A percentile compares a stretch with the other conserved stretches of the same genome.
Evolutionary conservation across 2,113 vertebrate species (phyloP).

Genomic region (Aegithalos caudatus): DNA sequence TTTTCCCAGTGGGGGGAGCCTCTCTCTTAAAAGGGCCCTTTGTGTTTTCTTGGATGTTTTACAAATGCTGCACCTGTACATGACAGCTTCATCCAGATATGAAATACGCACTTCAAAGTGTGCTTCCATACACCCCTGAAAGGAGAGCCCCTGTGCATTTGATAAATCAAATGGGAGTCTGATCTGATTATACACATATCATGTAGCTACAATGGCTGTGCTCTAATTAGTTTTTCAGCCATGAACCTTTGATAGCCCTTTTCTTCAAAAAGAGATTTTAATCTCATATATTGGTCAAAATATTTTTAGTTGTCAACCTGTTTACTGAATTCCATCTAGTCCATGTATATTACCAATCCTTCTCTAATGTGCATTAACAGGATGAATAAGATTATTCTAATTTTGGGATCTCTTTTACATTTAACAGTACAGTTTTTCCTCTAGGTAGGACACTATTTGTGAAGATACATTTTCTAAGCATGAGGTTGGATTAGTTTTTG

Average conservation of each 20-base stretch:
- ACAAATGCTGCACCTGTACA: background rate
- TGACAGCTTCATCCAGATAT: background rate
- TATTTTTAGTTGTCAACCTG: background rate
- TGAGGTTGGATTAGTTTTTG: background rate
- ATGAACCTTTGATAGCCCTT: background rate
- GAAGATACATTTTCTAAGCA: background rate
- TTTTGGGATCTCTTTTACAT: background rate
- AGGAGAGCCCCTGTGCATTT: background rate
- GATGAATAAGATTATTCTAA: background rate
- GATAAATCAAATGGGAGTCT: background rate
- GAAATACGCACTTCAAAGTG: background rate
- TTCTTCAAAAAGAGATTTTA: background rate
- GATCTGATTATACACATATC: background rate
- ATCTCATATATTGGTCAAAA: background rate
- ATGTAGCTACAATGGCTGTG: background rate
- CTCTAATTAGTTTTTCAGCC: background rate
- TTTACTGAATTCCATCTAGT: background rate
- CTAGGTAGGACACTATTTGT: background rate
- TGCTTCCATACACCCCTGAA: background rate
- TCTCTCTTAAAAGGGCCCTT: background rate
- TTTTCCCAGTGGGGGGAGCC: accelerated
- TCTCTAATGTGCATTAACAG: background rate
- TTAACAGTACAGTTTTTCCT: background rate
- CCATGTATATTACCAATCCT: background rate
- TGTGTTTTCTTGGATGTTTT: background rate